Evolutionary conservation across 2,797 vertebrate species (phyloP).

Genomic region (Falco novaeseelandiae): DNA sequence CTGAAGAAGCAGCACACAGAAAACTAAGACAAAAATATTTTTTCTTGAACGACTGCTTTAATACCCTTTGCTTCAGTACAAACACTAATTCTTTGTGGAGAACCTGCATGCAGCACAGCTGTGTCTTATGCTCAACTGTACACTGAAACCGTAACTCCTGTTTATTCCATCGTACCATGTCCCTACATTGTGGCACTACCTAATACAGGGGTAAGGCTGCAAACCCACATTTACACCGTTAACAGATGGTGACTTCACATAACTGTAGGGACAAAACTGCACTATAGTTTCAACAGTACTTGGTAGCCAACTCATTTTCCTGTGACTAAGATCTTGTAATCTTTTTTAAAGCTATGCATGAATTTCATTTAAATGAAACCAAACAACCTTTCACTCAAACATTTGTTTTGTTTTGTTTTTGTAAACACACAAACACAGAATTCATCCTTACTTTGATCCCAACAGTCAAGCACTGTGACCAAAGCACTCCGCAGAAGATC

Average conservation of each 20-base stretch:
- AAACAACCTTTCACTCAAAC: not conserved
- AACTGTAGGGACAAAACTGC: not conserved
- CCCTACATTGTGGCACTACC: not conserved
- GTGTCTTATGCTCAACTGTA: not conserved
- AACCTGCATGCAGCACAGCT: not conserved
- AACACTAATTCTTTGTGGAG: not conserved
- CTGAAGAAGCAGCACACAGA: not conserved
- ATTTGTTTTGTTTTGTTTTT: not conserved
- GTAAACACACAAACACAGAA: not conserved
- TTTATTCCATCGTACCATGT: fast-evolving
- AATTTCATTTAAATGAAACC: not conserved
- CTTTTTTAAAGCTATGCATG: not conserved
- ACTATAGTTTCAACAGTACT: not conserved
- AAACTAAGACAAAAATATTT: not conserved
- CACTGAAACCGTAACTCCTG: not conserved
- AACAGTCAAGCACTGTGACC: conserved; percentile 83
- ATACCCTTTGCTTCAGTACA: not conserved
- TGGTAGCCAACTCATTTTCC: not conserved
- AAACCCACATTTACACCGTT: not conserved
- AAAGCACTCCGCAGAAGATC: conserved; percentile 85
- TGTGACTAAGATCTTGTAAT: not conserved
- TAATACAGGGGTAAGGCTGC: not conserved
- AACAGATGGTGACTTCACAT: not conserved
- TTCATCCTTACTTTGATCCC: conserved; percentile 80
- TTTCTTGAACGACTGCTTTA: not conserved